Conservation (phyloP, 2,888 invertebrate species). For the Plagiodera versicolora region DNA sequence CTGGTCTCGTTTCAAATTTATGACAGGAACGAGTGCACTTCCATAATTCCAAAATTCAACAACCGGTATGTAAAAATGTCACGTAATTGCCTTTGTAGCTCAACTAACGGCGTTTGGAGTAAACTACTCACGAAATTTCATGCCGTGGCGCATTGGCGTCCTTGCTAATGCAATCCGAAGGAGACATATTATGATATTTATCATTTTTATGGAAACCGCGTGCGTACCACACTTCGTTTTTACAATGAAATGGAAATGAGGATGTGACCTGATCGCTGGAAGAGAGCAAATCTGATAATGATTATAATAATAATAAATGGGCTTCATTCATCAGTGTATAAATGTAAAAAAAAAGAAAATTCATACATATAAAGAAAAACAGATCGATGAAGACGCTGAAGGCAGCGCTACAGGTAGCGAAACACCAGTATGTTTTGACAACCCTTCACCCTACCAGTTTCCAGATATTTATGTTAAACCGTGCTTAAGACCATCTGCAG, state of each 20-base stretch:
- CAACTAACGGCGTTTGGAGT: constrained; percentile 23
- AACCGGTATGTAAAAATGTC: constrained; percentile 28
- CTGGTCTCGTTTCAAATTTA: constrained; percentile 17
- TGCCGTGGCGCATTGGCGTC: constrained; percentile 1
- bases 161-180: neutral
- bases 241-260: neutral
- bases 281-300: too few relatives aligned
- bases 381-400: too few relatives aligned
- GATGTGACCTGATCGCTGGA: too few relatives aligned
- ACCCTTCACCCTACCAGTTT: too few relatives aligned
- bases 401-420: too few relatives aligned
- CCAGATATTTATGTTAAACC: too few relatives aligned
- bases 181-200: neutral
- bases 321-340: too few relatives aligned
- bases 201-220: neutral
- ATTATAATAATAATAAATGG: too few relatives aligned
- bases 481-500: too few relatives aligned
- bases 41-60: constrained; percentile 33
- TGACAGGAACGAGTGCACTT: constrained; percentile 15
- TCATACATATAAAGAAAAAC: too few relatives aligned
- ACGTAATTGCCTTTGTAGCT: constrained; percentile 26
- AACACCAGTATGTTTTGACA: too few relatives aligned
- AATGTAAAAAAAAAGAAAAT: too few relatives aligned
- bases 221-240: neutral
- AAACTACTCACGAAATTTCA: constrained; percentile 22